Evolutionary conservation across 2,888 invertebrate genomes (phyloP).

Genomic region (Ectropis crepuscularia): DNA sequence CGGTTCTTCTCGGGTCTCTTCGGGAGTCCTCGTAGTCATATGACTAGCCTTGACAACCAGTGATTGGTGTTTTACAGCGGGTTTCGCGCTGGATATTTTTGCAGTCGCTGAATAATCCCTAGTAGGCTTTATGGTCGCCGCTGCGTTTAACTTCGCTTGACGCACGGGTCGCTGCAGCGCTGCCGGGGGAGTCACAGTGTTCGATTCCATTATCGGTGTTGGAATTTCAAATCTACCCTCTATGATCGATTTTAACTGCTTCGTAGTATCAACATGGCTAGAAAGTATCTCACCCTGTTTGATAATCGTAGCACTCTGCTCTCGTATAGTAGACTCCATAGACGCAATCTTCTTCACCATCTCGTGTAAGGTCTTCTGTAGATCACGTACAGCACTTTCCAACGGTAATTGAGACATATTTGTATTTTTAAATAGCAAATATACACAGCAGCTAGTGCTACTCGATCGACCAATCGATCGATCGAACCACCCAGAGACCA

Average conservation of each 20-base stretch:
- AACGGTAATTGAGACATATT: too few species aligned
- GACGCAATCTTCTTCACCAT: background rate
- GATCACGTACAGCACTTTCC: background rate
- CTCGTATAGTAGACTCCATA: background rate
- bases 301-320: background rate
- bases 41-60: background rate
- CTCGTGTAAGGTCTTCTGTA: background rate
- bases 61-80: background rate
- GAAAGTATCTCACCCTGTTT: conserved; percentile 1
- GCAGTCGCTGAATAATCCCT: background rate
- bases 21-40: background rate
- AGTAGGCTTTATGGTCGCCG: background rate
- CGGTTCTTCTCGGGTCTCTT: background rate
- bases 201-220: background rate
- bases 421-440: too few species aligned
- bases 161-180: background rate
- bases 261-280: background rate
- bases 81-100: background rate
- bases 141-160: background rate
- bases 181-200: background rate
- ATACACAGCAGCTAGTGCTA: too few species aligned
- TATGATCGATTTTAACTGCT: background rate
- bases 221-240: background rate
- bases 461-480: too few species aligned
- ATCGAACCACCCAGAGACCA: too few species aligned